Evolutionary conservation across 1,140 invertebrate species (phyloP).

Genomic region (Zaprionus gabonicus): DNA sequence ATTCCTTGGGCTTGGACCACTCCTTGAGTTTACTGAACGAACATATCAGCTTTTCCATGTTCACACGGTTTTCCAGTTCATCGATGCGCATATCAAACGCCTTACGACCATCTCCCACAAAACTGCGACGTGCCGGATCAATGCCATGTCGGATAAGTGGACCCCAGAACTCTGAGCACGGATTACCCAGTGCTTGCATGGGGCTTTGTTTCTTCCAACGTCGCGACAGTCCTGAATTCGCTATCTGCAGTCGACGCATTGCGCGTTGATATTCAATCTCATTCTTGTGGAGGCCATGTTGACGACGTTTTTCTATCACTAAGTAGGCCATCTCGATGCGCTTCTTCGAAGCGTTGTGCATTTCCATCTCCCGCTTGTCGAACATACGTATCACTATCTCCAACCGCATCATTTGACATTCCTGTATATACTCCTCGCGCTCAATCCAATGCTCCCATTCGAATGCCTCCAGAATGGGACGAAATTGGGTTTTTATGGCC

Average conservation of each 20-base stretch:
- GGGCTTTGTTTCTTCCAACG: constrained; percentile 80
- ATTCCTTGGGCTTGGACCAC: constrained; percentile 75
- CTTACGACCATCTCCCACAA: constrained; percentile 53
- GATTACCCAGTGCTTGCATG: constrained; percentile 84
- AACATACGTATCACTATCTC: constrained; percentile 85
- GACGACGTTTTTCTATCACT: constrained; percentile 77
- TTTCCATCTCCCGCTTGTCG: constrained; percentile 75
- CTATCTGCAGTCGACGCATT: constrained; percentile 59
- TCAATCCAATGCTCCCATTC: constrained; percentile 83
- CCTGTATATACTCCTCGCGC: constrained; percentile 86
- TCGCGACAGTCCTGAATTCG: constrained; percentile 44
- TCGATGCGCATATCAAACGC: constrained; percentile 77
- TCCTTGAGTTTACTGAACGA: constrained; percentile 70
- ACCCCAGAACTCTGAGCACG: constrained; percentile 85
- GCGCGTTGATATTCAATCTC: constrained; percentile 80
- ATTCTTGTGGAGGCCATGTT: constrained; percentile 82
- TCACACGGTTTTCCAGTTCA: constrained; percentile 68
- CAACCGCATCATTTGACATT: constrained; percentile 86
- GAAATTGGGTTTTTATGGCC: constrained; percentile 36
- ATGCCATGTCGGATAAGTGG: constrained; percentile 85
- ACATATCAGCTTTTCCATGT: constrained; percentile 56
- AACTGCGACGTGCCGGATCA: constrained; percentile 85
- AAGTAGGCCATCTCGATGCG: constrained; percentile 84
- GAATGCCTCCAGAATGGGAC: constrained; percentile 70
- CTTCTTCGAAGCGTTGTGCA: constrained; percentile 77